Evolutionary conservation across 1,140 invertebrate species (phyloP).

Genomic region (Drosophila tropicalis): DNA sequence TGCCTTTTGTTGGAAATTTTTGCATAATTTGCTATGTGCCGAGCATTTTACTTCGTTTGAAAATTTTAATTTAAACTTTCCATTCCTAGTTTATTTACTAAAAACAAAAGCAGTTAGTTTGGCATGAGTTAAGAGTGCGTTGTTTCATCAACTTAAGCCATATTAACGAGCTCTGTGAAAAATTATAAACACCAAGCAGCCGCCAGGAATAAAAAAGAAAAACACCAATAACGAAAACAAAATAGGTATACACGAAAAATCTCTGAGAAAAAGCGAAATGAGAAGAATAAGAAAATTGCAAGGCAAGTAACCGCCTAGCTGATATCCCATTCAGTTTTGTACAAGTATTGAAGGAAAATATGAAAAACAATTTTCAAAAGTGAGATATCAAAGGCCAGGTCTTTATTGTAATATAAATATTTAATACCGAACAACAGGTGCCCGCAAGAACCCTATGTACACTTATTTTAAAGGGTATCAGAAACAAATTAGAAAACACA

Average conservation of each 20-base stretch:
- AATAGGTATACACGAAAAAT: constrained; percentile 10
- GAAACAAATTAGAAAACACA: constrained; percentile 49
- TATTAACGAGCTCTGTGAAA: constrained; percentile 55
- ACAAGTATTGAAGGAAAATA: not conserved
- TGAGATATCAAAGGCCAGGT: too few relatives aligned
- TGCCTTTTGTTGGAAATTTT: constrained; percentile 50
- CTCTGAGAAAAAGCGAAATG: not conserved
- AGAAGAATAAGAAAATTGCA: not conserved
- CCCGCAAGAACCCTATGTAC: too few relatives aligned
- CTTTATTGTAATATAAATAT: too few relatives aligned
- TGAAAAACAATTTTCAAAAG: too few relatives aligned
- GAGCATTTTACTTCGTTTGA: constrained; percentile 44
- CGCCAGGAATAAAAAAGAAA: constrained; percentile 30
- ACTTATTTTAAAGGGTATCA: constrained; percentile 7
- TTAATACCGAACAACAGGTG: too few relatives aligned
- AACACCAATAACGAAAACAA: not conserved
- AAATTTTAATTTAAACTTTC: constrained; percentile 63
- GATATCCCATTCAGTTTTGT: not conserved
- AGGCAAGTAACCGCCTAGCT: not conserved
- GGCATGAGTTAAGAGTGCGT: constrained; percentile 1
- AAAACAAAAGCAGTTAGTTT: constrained; percentile 25
- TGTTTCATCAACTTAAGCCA: constrained; percentile 39
- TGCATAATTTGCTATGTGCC: constrained; percentile 50
- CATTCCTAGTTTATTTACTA: constrained; percentile 23
- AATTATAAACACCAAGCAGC: constrained; percentile 48